phyloP scores from a whole-genome alignment of 2,113 vertebrate genomes.

The Phalacrocorax carbo region DNA sequence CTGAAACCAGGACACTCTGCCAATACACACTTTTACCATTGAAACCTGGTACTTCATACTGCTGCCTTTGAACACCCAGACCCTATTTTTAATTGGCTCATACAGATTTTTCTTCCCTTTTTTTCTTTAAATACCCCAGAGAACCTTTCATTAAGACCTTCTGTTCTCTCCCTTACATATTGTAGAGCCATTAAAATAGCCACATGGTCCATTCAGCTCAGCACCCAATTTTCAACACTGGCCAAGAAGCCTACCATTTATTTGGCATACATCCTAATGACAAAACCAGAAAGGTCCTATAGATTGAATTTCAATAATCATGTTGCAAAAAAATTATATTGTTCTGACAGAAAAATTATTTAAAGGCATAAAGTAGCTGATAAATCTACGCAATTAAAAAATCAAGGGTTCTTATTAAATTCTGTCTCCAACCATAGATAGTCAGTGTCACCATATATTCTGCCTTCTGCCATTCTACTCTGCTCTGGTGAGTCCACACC shows the following conservation, averaged over 20 bases:
- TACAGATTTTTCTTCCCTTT: background rate
- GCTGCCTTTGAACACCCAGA: background rate
- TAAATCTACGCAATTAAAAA: slow-evolving; percentile 13
- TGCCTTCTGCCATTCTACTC: too few relatives aligned
- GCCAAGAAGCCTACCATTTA: background rate
- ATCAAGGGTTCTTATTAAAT: background rate
- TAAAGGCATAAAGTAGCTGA: background rate
- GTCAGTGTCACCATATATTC: background rate
- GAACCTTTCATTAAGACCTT: background rate
- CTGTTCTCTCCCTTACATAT: background rate
- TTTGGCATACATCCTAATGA: background rate
- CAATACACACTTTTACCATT: background rate
- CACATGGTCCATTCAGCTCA: background rate
- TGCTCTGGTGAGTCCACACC: too few relatives aligned
- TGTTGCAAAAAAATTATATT: background rate
- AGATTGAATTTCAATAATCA: background rate
- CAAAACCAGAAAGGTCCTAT: background rate
- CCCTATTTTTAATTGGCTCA: background rate
- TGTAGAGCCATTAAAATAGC: background rate
- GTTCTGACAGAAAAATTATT: background rate
- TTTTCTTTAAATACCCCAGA: background rate
- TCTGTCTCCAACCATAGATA: background rate
- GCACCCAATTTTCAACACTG: background rate
- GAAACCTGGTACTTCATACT: background rate
- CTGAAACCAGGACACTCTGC: too few relatives aligned